Evolutionary conservation across 2,797 vertebrate genomes (phyloP), one percentile per base, ranked within the genome.

Genomic region (Myoxocephalus aenaeus): DNA sequence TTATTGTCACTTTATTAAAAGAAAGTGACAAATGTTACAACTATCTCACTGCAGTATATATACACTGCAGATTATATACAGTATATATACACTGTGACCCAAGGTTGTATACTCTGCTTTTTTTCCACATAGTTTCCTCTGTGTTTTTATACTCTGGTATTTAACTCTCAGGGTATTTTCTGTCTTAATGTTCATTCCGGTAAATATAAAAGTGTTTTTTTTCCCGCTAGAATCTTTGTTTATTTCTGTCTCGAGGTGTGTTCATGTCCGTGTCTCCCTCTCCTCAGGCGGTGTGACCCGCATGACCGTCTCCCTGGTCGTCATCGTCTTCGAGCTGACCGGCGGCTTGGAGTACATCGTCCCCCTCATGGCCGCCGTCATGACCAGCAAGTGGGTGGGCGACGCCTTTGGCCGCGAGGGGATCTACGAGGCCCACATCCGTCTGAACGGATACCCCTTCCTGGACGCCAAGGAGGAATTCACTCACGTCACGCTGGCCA

Each of bases 311-410:
- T 99, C 98, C 53, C 94, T 99, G 57, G 98, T 99, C 73, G 98
- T 99, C 84, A 99, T 99, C 68, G 97, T 99, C 57, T 99, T 99
- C 75, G 98, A 99, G 92, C 94, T 99, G 85, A 99, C 98, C 0
- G 98, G 98, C 5, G 98, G 98, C 1, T 86, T 99, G 86, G 98
- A 99, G 87, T 99, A 99, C 92, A 99, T 99, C 72, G 98, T 99
- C 63, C 98, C 98, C 6, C 96, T 99, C 62, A 99, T 99, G 98
- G 98, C 98, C 7, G 98, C 98, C 4, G 97, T 99, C 84, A 99
- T 99, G 98, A 99, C 98, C 93, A 99, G 98, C 94, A 99, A 99
- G 87, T 99, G 98, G 98, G 98, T 99, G 86, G 98, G 98, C 25
- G 98, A 99, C 48, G 98, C 98, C 11, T 99, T 99, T 51, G 98